phyloP scores from a whole-genome alignment of 92 coral and sea anemone species.

The Umimayanthus kanabou region DNA sequence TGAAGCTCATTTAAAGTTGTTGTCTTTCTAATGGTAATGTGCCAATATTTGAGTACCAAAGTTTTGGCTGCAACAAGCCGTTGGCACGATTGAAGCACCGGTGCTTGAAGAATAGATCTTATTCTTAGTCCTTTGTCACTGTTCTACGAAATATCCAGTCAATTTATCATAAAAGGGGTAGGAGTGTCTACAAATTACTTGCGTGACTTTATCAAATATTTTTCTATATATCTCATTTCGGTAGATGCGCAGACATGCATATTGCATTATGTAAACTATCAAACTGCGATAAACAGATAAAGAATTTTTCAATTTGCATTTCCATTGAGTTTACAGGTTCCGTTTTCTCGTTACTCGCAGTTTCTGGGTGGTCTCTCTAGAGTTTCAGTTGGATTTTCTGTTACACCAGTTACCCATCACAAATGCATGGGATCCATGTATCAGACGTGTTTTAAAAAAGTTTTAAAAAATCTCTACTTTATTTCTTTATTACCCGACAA shows the following conservation, averaged over 20 bases:
- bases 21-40: not conserved
- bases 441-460: not conserved
- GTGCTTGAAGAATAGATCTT: not conserved
- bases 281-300: not conserved
- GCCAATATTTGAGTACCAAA: not conserved
- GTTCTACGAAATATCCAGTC: not conserved
- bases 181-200: constrained; percentile 5
- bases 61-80: not conserved
- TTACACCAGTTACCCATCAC: too few relatives aligned
- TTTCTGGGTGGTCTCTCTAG: not conserved
- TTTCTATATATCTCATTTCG: not conserved
- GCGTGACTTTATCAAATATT: constrained; percentile 4
- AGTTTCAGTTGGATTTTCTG: not conserved
- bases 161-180: not conserved
- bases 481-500: not conserved
- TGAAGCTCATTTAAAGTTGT: not conserved
- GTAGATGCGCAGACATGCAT: not conserved
- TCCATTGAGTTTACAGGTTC: not conserved
- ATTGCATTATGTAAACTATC: not conserved
- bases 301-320: constrained; percentile 2
- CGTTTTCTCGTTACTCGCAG: not conserved
- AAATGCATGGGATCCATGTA: not conserved
- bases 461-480: not conserved
- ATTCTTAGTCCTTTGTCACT: not conserved
- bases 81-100: not conserved